These are phyloP conservation scores for Drosophila incognita DNA, from an alignment of 2,888 invertebrate genomes.

Conservation along the genomic window DNA sequence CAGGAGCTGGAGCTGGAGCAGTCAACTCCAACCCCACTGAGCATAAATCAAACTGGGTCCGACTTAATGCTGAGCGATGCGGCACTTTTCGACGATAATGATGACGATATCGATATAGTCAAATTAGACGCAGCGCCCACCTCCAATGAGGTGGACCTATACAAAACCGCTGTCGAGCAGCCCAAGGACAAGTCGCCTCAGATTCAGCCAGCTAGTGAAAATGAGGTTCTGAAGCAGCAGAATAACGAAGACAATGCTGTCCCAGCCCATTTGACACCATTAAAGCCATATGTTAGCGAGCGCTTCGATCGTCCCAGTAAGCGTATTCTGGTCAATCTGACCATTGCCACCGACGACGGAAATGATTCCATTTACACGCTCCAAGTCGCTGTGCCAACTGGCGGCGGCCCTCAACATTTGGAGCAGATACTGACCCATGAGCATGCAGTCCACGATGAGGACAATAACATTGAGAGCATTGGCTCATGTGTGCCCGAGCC, in stretches of 20 bases:
- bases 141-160: slow-evolving; percentile 78
- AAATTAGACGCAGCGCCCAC: slow-evolving; percentile 74
- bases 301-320: slow-evolving; percentile 81
- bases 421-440: slow-evolving; percentile 80
- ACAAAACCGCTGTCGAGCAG: slow-evolving; percentile 71
- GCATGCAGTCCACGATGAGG: slow-evolving; percentile 6
- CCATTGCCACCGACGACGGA: slow-evolving; percentile 90
- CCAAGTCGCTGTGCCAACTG: slow-evolving; percentile 92
- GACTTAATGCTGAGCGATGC: slow-evolving; percentile 83
- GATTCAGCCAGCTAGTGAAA: slow-evolving; percentile 47
- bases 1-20: not conserved
- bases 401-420: slow-evolving; percentile 74
- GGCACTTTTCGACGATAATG: slow-evolving; percentile 61
- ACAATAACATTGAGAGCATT: slow-evolving; percentile 37
- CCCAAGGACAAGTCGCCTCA: slow-evolving; percentile 10
- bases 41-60: slow-evolving; percentile 65
- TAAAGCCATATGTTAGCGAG: slow-evolving; percentile 76
- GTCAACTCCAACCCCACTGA: slow-evolving; percentile 18
- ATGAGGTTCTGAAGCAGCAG: slow-evolving; percentile 65
- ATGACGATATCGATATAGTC: slow-evolving; percentile 82
- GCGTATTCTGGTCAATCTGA: slow-evolving; percentile 92
- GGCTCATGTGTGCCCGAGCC: slow-evolving; percentile 81
- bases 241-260: slow-evolving; percentile 11
- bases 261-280: slow-evolving; percentile 42
- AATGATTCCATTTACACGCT: slow-evolving; percentile 89